A percentile compares a stretch with the other conserved stretches of the same genome.
These are phyloP conservation scores for Pseudolaguvia tuberculata DNA, from an alignment of 2,113 vertebrate species.

Conservation along the genomic window DNA sequence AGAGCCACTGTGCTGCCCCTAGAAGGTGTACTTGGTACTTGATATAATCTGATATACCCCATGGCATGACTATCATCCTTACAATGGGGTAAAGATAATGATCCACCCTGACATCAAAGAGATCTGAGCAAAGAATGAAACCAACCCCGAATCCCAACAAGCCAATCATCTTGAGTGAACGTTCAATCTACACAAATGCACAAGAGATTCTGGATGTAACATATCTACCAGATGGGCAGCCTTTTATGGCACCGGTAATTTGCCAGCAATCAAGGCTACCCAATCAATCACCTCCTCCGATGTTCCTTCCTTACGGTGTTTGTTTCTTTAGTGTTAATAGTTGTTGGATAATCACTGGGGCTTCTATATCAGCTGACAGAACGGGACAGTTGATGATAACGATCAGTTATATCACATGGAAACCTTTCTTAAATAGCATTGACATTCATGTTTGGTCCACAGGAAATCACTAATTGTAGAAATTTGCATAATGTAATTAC, in stretches of 20 bases:
- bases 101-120: background rate
- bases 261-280: conserved; percentile 72
- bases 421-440: conserved; percentile 24
- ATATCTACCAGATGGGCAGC: conserved; percentile 69
- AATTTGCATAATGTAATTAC: conserved; percentile 10
- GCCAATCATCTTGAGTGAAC: conserved; percentile 8
- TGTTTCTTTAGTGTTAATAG: conserved; percentile 47
- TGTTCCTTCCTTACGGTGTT: conserved; percentile 38
- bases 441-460: background rate
- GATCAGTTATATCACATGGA: conserved; percentile 35
- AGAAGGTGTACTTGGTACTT: background rate
- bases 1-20: too few species aligned
- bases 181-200: conserved; percentile 13
- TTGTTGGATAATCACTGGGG: conserved; percentile 43
- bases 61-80: conserved; percentile 12
- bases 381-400: conserved; percentile 39
- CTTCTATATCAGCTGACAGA: conserved; percentile 36
- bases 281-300: conserved; percentile 66
- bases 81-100: background rate
- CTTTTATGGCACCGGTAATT: conserved; percentile 69
- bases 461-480: conserved; percentile 7
- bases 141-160: background rate
- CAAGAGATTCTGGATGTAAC: conserved; percentile 74
- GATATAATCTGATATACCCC: background rate
- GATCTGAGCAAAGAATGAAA: background rate